Evolutionary conservation across 2,797 vertebrate species (phyloP).

Genomic region (Falco naumanni): DNA sequence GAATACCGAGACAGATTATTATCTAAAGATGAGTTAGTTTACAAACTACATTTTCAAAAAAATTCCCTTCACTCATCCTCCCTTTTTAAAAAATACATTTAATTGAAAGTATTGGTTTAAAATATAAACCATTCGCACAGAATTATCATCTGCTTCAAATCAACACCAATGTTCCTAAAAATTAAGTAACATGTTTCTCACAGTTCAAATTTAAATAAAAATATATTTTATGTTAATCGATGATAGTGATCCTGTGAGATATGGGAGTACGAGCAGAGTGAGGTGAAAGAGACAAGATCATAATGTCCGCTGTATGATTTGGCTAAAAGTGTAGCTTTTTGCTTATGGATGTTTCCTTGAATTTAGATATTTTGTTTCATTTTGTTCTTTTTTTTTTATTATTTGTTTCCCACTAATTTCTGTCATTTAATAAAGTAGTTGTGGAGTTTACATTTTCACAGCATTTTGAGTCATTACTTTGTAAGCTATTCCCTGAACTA

Average conservation of each 20-base stretch:
- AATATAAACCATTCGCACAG: neutral
- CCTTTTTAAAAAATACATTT: neutral
- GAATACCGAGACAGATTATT: neutral
- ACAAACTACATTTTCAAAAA: neutral
- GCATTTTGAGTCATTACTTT: neutral
- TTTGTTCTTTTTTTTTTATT: neutral
- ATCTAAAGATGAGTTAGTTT: neutral
- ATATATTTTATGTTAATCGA: neutral
- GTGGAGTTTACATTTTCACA: neutral
- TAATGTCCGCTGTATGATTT: neutral
- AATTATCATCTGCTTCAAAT: neutral
- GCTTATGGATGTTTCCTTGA: neutral
- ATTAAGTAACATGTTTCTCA: neutral
- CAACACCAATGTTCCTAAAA: neutral
- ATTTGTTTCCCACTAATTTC: neutral
- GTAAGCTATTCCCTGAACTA: neutral
- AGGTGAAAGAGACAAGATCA: neutral
- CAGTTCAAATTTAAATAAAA: neutral
- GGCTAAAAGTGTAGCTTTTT: neutral
- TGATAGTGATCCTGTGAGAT: neutral
- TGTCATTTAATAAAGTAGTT: neutral
- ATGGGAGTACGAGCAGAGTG: neutral
- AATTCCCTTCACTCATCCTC: neutral
- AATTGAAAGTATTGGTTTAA: neutral
- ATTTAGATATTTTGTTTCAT: neutral